phyloP scores from a whole-genome alignment of 2,113 vertebrate genomes.

The Forbesichthys agassizii region DNA sequence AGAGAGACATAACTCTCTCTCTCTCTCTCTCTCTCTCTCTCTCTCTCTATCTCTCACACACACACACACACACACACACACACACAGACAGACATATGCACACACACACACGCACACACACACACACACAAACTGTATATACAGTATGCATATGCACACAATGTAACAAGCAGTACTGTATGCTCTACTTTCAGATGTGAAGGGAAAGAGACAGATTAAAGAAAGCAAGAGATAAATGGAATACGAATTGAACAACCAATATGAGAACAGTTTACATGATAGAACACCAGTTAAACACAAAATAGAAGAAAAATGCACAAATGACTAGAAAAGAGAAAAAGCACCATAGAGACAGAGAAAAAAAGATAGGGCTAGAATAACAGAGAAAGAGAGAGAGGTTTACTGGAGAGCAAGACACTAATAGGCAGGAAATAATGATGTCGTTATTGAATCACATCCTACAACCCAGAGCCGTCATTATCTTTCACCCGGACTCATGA shows the following conservation, averaged over 20 bases:
- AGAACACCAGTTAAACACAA: not conserved
- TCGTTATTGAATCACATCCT: constrained; percentile 70
- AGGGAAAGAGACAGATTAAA: not conserved
- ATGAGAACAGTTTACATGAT: not conserved
- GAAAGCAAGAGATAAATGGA: not conserved
- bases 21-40: too few species aligned
- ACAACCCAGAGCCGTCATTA: constrained; percentile 56
- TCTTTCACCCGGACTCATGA: constrained; percentile 47
- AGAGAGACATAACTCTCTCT: too few species aligned
- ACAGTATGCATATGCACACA: too few species aligned
- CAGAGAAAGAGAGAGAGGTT: constrained; percentile 15
- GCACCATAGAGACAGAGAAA: not conserved
- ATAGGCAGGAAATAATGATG: constrained; percentile 65
- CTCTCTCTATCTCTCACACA: too few species aligned
- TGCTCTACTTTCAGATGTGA: not conserved
- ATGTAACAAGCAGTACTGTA: too few species aligned
- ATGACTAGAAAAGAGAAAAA: too few species aligned
- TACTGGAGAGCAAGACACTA: constrained; percentile 37
- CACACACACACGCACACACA: too few species aligned
- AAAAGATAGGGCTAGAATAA: not conserved
- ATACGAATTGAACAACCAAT: not conserved
- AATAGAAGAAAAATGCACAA: not conserved
- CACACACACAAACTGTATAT: too few species aligned
- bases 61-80: too few species aligned
- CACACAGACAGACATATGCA: too few species aligned